Base-by-base conservation (phyloP, 2,113 vertebrate genomes). In the Corynorhinus townsendii region DNA sequence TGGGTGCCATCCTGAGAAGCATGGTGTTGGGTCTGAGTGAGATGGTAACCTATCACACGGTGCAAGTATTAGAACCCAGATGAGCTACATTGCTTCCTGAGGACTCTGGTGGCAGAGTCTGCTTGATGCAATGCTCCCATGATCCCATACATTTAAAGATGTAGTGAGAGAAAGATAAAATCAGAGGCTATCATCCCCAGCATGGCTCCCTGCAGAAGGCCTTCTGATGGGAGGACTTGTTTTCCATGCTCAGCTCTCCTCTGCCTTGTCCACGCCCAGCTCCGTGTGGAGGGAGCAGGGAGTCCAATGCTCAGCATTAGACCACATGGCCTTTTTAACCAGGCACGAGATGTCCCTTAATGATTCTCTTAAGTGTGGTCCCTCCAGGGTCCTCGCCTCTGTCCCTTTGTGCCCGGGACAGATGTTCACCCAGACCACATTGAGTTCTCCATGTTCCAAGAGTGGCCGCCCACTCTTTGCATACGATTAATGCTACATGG, bases 401-500 rank as follows among this genome's bases (percentile, higher is more conserved):
- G 71, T 91, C 92, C 86, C 89, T 90, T 96, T 95, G 95, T 97
- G 92, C 59, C 72, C 45, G 35, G 89, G 91, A 88, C 96, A 96
- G 96, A 97, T 95, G 96, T 90, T 93, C 86, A 89, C 91, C 96
- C 91, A 97, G 94, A 91, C 96, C 97, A 91, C 92, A 89, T 79
- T 95, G 26, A 90, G 89, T 93, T 87, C 90, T 54, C 56, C 9
- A 15, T 62, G 95, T 96, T 95, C 97, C 90, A 94, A 97, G 96
- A 87, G 89, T 91, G 94, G 96, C 93, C 7, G 89, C 89, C 95
- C 93, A 88, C 96, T 95, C 93, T n/a, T 75, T 64, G 94, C 91
- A 73, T 96, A 66, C 54, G 96, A 97, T 97, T 96, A 96, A 97
- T 97, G 97, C 95, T 96, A 73, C 94, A 88, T 77, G 94, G 47